Percentiles rank a stretch among this genome's conserved stretches.
These are phyloP conservation scores for Lordiphosa clarofinis DNA, from an alignment of 1,140 invertebrate species.

Conservation along the genomic window DNA sequence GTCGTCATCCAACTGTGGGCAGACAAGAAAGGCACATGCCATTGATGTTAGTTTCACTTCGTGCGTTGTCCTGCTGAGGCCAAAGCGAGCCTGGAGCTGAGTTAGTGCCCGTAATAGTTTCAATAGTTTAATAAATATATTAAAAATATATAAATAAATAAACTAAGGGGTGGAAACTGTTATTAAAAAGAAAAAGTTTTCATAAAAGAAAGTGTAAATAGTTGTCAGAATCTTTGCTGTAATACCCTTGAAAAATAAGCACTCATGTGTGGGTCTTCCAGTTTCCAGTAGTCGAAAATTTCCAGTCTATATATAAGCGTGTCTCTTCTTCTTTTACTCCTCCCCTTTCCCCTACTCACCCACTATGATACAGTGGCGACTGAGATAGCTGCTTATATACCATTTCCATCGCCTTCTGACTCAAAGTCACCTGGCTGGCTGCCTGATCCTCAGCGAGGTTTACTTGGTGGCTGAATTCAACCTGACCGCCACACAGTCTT, in stretches of 20 bases:
- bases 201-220: background rate
- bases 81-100: conserved; percentile 66
- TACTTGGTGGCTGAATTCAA: conserved; percentile 18
- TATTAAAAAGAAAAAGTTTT: background rate
- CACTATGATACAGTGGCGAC: conserved; percentile 4
- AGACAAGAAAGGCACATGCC: conserved; percentile 71
- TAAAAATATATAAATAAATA: conserved; percentile 15
- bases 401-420: conserved; percentile 42
- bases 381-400: conserved; percentile 60
- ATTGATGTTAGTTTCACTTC: conserved; percentile 76
- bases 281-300: conserved; percentile 58
- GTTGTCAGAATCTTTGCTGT: background rate
- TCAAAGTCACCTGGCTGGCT: conserved; percentile 15
- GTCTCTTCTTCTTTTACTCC: conserved; percentile 9
- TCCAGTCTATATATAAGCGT: conserved; percentile 57
- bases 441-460: conserved; percentile 57
- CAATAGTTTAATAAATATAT: conserved; percentile 11
- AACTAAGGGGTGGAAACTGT: conserved; percentile 2
- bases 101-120: conserved; percentile 43
- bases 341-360: conserved; percentile 7
- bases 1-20: conserved; percentile 47
- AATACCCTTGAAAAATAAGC: conserved; percentile 40
- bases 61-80: conserved; percentile 79
- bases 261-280: conserved; percentile 20
- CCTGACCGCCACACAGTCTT: conserved; percentile 68